Evolutionary conservation across 1,140 invertebrate species (phyloP).

Genomic region (Bathynomus jamesi): DNA sequence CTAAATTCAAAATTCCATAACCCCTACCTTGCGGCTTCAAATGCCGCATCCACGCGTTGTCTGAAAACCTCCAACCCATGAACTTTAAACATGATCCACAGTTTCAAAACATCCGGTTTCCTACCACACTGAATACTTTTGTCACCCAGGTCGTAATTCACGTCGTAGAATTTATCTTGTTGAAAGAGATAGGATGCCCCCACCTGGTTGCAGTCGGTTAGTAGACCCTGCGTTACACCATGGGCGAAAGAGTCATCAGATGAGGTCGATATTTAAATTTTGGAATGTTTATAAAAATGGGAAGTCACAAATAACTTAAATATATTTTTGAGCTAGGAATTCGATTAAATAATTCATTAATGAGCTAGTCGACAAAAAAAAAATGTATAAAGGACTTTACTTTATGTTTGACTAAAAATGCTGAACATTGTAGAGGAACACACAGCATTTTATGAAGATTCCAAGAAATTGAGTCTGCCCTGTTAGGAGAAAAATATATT

Average conservation of each 20-base stretch:
- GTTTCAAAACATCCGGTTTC: conserved; percentile 84
- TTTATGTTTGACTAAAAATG: conserved; percentile 61
- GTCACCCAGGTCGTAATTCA: conserved; percentile 81
- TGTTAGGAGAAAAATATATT: neutral
- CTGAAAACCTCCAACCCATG: conserved; percentile 55
- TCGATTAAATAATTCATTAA: neutral
- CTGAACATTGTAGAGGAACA: conserved; percentile 75
- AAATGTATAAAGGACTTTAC: conserved; percentile 31
- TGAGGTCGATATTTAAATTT: neutral
- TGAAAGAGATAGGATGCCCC: conserved; percentile 81
- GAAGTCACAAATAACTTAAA: neutral
- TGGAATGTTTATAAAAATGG: neutral
- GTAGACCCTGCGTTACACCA: conserved; percentile 42
- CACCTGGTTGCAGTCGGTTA: conserved; percentile 66
- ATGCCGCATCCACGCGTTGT: conserved; percentile 55
- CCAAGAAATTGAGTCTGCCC: conserved; percentile 64
- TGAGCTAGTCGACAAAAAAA: neutral
- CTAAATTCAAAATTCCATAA: neutral
- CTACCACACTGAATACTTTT: conserved; percentile 89
- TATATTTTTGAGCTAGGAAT: neutral
- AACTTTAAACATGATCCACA: conserved; percentile 85
- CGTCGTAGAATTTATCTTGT: conserved; percentile 77
- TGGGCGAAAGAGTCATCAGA: neutral
- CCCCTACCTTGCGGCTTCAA: conserved; percentile 44
- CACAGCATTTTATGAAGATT: conserved; percentile 91